Conservation (phyloP, 2,797 vertebrate genomes). For the Sebastes kiyomatsui region DNA sequence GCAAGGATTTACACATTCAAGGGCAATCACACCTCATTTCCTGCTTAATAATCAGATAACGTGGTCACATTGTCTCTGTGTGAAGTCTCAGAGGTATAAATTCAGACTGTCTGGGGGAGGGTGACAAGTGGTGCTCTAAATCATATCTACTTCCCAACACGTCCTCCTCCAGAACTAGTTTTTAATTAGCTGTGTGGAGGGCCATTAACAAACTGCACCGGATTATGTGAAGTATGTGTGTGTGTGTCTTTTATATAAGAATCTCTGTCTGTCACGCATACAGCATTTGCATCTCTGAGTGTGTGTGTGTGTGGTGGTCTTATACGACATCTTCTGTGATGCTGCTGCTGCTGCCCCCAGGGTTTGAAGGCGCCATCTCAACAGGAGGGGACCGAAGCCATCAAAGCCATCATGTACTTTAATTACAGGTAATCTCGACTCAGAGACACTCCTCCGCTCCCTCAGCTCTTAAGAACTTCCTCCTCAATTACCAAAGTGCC, state of each 20-base stretch:
- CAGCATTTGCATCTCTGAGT: not conserved
- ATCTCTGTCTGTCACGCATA: not conserved
- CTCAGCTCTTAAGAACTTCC: slow-evolving; percentile 80
- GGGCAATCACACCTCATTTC: slow-evolving; percentile 9
- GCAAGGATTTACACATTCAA: not conserved
- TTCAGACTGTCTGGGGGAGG: slow-evolving; percentile 20
- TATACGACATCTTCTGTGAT: slow-evolving; percentile 46
- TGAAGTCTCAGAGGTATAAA: slow-evolving; percentile 16
- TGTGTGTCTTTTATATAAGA: not conserved
- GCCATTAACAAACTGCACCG: slow-evolving; percentile 17
- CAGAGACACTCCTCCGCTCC: slow-evolving; percentile 64
- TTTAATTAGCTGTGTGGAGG: slow-evolving; percentile 55
- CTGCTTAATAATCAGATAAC: slow-evolving; percentile 17
- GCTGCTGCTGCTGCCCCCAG: slow-evolving; percentile 49
- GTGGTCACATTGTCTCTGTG: not conserved
- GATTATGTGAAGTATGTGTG: not conserved
- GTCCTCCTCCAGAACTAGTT: slow-evolving; percentile 13
- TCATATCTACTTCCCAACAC: not conserved
- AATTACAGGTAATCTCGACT: slow-evolving; percentile 86
- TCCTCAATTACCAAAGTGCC: slow-evolving; percentile 85
- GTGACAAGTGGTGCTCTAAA: slow-evolving; percentile 4
- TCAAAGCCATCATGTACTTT: slow-evolving; percentile 86
- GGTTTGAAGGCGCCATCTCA: slow-evolving; percentile 75
- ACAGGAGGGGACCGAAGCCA: slow-evolving; percentile 76
- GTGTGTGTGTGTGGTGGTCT: not conserved